Evolutionary conservation across 2,113 vertebrate species (phyloP).

Genomic region (Hemiscyllium ocellatum): DNA sequence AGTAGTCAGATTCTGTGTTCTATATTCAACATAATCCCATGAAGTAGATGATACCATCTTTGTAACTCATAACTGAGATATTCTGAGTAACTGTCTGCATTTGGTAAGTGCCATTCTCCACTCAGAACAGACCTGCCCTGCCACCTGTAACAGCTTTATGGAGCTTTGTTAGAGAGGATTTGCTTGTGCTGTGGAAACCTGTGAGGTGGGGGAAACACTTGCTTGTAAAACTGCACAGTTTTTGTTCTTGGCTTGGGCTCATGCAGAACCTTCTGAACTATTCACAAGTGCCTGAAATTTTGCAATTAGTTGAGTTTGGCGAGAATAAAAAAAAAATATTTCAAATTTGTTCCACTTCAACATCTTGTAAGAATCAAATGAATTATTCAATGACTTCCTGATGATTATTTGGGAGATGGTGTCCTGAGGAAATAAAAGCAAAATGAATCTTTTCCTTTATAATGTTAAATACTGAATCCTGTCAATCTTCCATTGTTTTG

Average conservation of each 20-base stretch:
- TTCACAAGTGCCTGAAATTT: background rate
- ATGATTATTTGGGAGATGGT: background rate
- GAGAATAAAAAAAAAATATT: background rate
- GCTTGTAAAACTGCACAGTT: background rate
- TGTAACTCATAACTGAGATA: background rate
- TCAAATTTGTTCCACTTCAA: background rate
- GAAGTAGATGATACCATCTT: too few relatives aligned
- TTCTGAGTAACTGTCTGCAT: too few relatives aligned
- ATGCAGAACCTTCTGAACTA: background rate
- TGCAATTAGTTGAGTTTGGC: background rate
- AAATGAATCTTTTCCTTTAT: background rate
- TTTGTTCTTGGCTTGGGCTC: background rate
- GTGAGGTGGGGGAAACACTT: background rate
- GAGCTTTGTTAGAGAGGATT: background rate
- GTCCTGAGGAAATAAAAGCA: background rate
- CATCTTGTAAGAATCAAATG: background rate
- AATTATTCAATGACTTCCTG: background rate
- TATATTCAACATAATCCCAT: too few relatives aligned
- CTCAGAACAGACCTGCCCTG: background rate
- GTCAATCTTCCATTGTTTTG: background rate
- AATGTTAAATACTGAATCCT: background rate
- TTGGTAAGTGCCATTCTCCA: background rate
- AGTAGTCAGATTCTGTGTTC: too few relatives aligned
- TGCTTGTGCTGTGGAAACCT: background rate
- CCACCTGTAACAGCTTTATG: background rate